Evolutionary conservation across 2,888 invertebrate genomes (phyloP).

Genomic region (Zeuzera pyrina): DNA sequence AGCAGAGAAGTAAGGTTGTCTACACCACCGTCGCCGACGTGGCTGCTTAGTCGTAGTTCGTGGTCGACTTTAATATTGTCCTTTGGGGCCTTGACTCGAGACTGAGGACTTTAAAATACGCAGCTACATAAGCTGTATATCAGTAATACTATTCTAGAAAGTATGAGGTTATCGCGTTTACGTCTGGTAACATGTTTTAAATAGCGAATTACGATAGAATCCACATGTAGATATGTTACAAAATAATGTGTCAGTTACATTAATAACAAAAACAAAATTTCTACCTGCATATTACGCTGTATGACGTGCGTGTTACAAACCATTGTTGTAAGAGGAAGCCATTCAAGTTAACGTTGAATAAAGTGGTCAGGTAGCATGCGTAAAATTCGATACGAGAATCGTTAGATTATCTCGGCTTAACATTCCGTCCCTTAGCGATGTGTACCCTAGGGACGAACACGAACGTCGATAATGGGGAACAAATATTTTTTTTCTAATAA

Average conservation of each 20-base stretch:
- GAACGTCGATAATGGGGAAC: slow-evolving; percentile 35
- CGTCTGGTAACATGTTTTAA: slow-evolving; percentile 13
- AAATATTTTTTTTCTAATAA: slow-evolving; percentile 45
- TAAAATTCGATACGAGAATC: slow-evolving; percentile 57
- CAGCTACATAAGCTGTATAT: no score
- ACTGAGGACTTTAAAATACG: no score
- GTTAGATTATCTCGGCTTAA: slow-evolving; percentile 66
- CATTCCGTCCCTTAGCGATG: slow-evolving; percentile 47
- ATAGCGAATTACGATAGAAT: no score
- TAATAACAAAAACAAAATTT: slow-evolving; percentile 33
- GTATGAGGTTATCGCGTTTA: no score
- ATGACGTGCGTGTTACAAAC: slow-evolving; percentile 33
- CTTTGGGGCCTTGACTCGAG: no score
- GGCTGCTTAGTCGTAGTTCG: no score
- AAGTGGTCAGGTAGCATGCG: slow-evolving; percentile 64
- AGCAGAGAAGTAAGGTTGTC: no score
- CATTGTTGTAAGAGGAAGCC: slow-evolving; percentile 54
- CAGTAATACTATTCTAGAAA: no score
- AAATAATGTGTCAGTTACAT: no score
- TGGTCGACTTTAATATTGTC: no score
- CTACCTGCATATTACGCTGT: slow-evolving; percentile 46
- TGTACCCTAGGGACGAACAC: slow-evolving; percentile 30
- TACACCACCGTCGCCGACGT: no score
- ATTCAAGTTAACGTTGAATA: slow-evolving; percentile 51
- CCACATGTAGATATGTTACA: no score